These are phyloP conservation scores for Drosophila quasianomalipes DNA, from an alignment of 2,888 invertebrate species.

Conservation along the genomic window DNA sequence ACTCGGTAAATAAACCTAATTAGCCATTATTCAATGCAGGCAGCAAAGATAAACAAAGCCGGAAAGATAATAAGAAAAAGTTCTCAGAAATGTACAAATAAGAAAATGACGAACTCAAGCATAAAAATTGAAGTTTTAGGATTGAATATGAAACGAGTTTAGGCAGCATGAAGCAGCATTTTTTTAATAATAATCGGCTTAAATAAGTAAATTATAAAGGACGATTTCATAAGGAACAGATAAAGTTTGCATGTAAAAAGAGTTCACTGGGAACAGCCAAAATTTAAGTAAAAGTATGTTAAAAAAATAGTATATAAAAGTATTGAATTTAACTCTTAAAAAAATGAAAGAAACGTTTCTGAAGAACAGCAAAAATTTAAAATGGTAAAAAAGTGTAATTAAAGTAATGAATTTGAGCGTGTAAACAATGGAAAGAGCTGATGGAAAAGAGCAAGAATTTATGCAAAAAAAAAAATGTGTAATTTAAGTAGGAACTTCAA, in stretches of 20 bases:
- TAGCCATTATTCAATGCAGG: slow-evolving; percentile 53
- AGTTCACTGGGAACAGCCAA: not conserved
- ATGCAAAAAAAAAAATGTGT: not conserved
- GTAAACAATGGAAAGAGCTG: not conserved
- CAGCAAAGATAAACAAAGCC: slow-evolving; percentile 24
- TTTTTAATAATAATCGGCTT: not conserved
- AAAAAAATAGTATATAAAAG: not conserved
- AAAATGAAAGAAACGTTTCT: not conserved
- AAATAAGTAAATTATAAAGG: not conserved
- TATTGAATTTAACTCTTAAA: not conserved
- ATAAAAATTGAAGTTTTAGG: not conserved
- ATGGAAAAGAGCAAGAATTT: not conserved
- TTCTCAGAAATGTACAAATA: not conserved
- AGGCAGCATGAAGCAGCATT: not conserved
- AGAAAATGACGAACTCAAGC: not conserved
- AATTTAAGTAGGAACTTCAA: not conserved
- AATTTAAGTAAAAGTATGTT: not conserved
- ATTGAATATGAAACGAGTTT: not conserved
- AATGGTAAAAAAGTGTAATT: not conserved
- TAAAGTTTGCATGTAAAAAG: not conserved
- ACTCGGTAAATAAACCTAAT: slow-evolving; percentile 61
- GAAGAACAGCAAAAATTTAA: not conserved
- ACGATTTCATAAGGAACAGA: not conserved
- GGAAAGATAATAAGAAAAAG: slow-evolving; percentile 10
- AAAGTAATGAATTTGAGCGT: not conserved